Evolutionary conservation across 2,888 invertebrate genomes (phyloP), one percentile per base, ranked within the genome.

Genomic region (Phlogophora meticulosa): DNA sequence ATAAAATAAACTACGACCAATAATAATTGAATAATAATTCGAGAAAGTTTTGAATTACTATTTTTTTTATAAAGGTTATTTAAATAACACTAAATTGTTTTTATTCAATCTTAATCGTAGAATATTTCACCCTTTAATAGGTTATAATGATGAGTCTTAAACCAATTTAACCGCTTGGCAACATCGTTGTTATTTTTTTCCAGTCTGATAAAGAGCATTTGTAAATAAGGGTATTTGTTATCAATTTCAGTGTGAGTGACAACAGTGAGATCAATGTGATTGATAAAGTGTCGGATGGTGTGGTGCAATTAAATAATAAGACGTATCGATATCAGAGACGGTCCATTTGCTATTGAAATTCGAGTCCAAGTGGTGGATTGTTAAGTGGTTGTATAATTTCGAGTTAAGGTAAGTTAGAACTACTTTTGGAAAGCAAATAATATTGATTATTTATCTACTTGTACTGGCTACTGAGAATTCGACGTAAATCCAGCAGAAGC

Each of bases 341-440:
- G 2, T 28, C n/a, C 20, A 36, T 17, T 64, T 53, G 7, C 7
- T 20, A 53, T 53, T 15, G 24, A 7, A 2, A 28, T 24, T 42
- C 67, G 20, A 52, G 4, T n/a, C 2, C 13, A 9, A 13, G 49
- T n/a, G n/a, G 24, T 32, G 10, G 20, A 36, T 45, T 52, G 11
- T 4, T n/a, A n/a, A n/a, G n/a, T n/a, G n/a, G n/a, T n/a, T n/a
- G n/a, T n/a, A n/a, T 55, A 0, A 15, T 22, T 38, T 38, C 20
- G 22, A 4, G 13, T n/a, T 7, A 66, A 52, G n/a, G 64, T 64
- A 20, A 66, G 67, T 32, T 32, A n/a, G n/a, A n/a, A n/a, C n/a
- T n/a, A 4, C 5, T 28, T 28, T 28, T 4, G 28, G 28, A 28
- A 28, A 28, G 28, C 28, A 4, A 28, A 28, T 28, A 28, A 28